phyloP scores from a whole-genome alignment of 2,113 vertebrate genomes.

The Mobula hypostoma region DNA sequence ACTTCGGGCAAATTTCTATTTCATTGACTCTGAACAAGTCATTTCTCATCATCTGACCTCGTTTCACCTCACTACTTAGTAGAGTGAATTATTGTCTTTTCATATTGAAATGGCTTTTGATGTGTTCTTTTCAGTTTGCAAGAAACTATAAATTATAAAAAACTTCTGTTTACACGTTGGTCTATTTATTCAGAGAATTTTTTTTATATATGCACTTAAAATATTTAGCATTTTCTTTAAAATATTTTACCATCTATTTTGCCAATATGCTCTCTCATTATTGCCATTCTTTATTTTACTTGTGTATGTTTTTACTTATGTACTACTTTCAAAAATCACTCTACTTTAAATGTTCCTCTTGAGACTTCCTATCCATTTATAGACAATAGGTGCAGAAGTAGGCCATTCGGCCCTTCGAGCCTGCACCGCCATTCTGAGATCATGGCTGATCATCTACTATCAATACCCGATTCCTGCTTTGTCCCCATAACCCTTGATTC shows the following conservation, averaged over 20 bases:
- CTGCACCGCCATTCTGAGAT: no score
- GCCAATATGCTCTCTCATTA: background rate
- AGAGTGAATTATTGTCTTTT: background rate
- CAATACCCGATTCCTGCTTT: no score
- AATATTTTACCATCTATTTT: background rate
- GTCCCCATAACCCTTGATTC: no score
- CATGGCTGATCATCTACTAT: no score
- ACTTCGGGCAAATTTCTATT: background rate
- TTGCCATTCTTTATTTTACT: background rate
- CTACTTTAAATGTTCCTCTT: background rate
- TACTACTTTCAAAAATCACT: background rate
- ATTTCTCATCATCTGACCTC: background rate
- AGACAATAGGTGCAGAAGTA: no score
- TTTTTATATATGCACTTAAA: no score
- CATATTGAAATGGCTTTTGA: background rate
- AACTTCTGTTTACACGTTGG: no score
- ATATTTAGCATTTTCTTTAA: background rate
- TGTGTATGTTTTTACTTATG: background rate
- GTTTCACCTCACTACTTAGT: background rate
- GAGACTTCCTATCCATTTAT: background rate
- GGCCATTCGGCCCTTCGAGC: no score
- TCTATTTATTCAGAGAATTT: background rate
- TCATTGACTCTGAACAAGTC: background rate
- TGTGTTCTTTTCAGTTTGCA: background rate
- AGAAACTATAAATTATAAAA: background rate